Conservation (phyloP, 92 coral and sea anemone genomes). For the Zoanthus solanderi region DNA sequence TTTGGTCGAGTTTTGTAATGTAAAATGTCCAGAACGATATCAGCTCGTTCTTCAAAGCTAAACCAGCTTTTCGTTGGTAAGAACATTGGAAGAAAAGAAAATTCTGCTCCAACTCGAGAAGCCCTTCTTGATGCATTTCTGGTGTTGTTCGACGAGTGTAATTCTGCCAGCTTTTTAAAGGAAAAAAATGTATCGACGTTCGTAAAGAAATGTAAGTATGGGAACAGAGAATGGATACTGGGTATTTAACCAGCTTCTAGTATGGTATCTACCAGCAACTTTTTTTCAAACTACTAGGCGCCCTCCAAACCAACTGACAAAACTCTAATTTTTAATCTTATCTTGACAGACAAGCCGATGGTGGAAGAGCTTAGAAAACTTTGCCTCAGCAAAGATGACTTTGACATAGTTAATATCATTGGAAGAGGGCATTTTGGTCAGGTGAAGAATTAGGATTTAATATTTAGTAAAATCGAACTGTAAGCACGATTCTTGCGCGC, state of each 20-base stretch:
- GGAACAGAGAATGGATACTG: background rate
- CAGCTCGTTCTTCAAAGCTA: constrained; percentile 84
- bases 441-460: constrained; percentile 53
- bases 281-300: background rate
- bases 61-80: constrained; percentile 83
- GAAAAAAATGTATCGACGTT: constrained; percentile 89
- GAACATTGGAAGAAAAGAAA: constrained; percentile 74
- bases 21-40: constrained; percentile 76
- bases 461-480: background rate
- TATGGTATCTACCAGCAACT: background rate
- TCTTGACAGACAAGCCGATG: constrained; percentile 70
- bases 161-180: constrained; percentile 79
- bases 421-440: constrained; percentile 99
- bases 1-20: background rate
- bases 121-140: constrained; percentile 93
- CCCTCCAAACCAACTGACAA: background rate
- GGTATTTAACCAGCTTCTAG: background rate
- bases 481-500: background rate
- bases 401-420: constrained; percentile 86
- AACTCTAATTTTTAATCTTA: background rate
- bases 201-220: constrained; percentile 91
- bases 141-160: constrained; percentile 91
- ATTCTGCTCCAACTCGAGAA: constrained; percentile 74
- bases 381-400: constrained; percentile 82
- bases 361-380: constrained; percentile 77